Conservation (phyloP, 2,888 invertebrate genomes). For the Limnephilus lunatus region DNA sequence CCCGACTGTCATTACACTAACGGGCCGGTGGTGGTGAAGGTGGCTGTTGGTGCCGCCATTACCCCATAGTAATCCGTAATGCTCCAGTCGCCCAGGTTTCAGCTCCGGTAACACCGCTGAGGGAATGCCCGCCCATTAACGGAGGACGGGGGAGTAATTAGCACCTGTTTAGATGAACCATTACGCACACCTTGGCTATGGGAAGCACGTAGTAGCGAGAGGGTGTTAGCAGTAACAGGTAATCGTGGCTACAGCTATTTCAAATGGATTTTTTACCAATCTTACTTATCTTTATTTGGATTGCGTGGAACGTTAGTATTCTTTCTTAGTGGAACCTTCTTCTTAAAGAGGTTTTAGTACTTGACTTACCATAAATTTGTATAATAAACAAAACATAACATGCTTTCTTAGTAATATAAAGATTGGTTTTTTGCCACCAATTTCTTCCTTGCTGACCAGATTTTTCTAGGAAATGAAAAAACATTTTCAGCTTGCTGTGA, state of each 20-base stretch:
- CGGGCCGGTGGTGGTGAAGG: background rate
- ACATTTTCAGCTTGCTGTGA: background rate
- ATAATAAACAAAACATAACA: background rate
- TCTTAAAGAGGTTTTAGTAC: background rate
- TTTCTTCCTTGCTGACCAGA: background rate
- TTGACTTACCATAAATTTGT: background rate
- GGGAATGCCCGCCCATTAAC: background rate
- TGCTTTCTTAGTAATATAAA: background rate
- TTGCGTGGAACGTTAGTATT: background rate
- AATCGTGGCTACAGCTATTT: background rate
- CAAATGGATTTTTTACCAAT: background rate
- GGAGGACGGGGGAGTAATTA: background rate
- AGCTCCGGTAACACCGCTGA: background rate
- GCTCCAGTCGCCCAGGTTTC: background rate
- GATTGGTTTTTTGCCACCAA: background rate
- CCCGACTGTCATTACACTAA: background rate
- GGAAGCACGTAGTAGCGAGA: background rate
- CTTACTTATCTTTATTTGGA: background rate
- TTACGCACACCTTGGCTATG: background rate
- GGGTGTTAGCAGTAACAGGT: constrained; percentile 2
- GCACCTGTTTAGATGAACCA: background rate
- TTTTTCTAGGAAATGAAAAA: background rate
- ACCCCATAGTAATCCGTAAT: background rate
- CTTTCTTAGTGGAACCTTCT: background rate
- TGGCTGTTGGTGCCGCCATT: background rate